phyloP scores from a whole-genome alignment of 2,888 invertebrate species.

The Hedychridium roseum region DNA sequence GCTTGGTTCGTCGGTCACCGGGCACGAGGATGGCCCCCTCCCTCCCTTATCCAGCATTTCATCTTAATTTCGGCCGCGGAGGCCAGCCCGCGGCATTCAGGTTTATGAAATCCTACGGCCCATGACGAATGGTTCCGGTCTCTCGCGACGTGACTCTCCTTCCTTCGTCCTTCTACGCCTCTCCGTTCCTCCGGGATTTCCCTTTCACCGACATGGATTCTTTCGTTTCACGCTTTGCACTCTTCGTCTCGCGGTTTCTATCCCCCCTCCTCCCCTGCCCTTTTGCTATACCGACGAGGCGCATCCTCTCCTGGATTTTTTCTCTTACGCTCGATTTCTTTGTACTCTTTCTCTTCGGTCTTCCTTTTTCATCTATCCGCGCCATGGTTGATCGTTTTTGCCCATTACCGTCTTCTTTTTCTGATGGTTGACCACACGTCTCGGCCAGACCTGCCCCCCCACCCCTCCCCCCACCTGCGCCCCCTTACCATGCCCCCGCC shows the following conservation, averaged over 20 bases:
- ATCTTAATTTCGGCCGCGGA: slow-evolving; percentile 39
- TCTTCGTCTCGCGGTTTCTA: not conserved
- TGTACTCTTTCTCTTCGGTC: not conserved
- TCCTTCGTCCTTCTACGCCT: not conserved
- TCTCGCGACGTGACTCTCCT: slow-evolving; percentile 39
- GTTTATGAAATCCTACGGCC: slow-evolving; percentile 41
- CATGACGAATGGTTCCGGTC: slow-evolving; percentile 49
- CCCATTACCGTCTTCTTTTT: slow-evolving; percentile 41
- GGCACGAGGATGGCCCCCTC: slow-evolving; percentile 11
- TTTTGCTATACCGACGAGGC: no score
- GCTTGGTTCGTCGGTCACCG: slow-evolving; percentile 20
- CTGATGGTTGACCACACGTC: slow-evolving; percentile 51
- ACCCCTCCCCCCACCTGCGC: slow-evolving; percentile 13
- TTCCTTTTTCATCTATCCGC: not conserved
- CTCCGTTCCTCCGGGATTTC: slow-evolving; percentile 17
- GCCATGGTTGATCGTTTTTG: slow-evolving; percentile 32
- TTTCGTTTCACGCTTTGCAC: slow-evolving; percentile 7
- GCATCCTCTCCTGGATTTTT: no score
- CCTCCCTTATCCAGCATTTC: slow-evolving; percentile 40
- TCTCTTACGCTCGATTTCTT: not conserved
- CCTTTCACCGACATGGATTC: slow-evolving; percentile 9
- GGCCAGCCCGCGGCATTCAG: slow-evolving; percentile 31
- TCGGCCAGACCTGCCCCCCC: slow-evolving; percentile 28
- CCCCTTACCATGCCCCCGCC: no score
- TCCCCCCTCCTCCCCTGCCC: slow-evolving; percentile 1